Percentiles rank a stretch among this genome's conserved stretches.
phyloP scores from a whole-genome alignment of 2,888 invertebrate genomes.

The Phorcus lineatus region DNA sequence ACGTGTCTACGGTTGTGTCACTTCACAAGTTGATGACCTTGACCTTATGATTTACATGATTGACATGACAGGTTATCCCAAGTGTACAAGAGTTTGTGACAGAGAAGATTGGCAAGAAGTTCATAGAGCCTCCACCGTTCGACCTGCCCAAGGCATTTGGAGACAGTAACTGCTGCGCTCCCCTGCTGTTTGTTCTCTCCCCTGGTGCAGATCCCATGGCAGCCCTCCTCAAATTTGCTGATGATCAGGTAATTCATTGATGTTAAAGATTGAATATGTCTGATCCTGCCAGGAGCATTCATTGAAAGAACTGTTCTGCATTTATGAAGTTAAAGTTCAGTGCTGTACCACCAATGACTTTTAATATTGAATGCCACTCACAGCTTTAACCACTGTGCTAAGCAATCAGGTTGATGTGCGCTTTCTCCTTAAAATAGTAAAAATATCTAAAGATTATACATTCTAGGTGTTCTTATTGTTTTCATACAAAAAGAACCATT shows the following conservation, averaged over 20 bases:
- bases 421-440: too few species aligned
- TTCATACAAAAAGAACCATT: too few species aligned
- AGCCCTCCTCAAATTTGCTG: conserved; percentile 76
- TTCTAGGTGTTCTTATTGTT: too few species aligned
- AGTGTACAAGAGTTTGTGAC: conserved; percentile 75
- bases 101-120: conserved; percentile 75
- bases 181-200: conserved; percentile 76
- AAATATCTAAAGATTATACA: too few species aligned
- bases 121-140: conserved; percentile 77
- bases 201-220: conserved; percentile 77
- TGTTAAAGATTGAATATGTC: too few species aligned
- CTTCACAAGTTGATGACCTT: background rate
- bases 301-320: too few species aligned
- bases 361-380: too few species aligned
- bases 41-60: background rate
- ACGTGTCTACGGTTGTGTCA: too few species aligned
- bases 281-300: too few species aligned
- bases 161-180: conserved; percentile 75
- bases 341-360: too few species aligned
- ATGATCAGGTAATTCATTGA: conserved; percentile 72
- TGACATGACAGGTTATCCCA: conserved; percentile 70
- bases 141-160: conserved; percentile 75
- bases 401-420: background rate
- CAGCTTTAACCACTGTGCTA: background rate
- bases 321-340: too few species aligned